Percentiles rank a stretch among this genome's conserved stretches.
Conservation (phyloP, 64 coral and sea anemone genomes). For the Hydrozoanthus tunicans region DNA sequence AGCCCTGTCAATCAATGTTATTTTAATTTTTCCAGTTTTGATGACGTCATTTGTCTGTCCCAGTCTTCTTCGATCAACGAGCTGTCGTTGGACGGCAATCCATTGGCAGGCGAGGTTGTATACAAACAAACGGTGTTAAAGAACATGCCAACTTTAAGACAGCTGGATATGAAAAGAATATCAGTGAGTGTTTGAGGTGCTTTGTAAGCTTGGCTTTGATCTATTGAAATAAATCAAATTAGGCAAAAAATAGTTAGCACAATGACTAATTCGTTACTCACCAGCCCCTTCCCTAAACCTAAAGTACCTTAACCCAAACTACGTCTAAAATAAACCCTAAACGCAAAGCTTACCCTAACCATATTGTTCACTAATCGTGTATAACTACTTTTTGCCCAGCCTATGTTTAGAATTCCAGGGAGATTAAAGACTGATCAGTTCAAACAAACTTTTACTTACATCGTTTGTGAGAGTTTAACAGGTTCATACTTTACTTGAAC, state of each 20-base stretch:
- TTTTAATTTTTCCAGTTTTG: conserved; percentile 63
- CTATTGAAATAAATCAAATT: neutral
- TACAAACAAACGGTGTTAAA: conserved; percentile 91
- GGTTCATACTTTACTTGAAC: too few relatives aligned
- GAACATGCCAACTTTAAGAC: conserved; percentile 61
- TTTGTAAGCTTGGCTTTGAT: neutral
- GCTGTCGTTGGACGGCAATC: conserved; percentile 90
- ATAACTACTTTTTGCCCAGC: too few relatives aligned
- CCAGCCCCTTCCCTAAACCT: neutral
- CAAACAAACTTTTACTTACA: too few relatives aligned
- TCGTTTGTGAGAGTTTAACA: too few relatives aligned
- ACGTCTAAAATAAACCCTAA: neutral
- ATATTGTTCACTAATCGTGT: too few relatives aligned
- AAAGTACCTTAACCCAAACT: neutral
- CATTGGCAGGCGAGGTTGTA: conserved; percentile 55
- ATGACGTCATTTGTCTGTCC: conserved; percentile 75
- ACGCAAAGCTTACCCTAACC: neutral
- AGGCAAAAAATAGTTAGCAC: neutral
- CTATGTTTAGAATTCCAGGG: too few relatives aligned
- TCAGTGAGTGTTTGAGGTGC: conserved; percentile 55
- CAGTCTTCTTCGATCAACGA: conserved; percentile 75
- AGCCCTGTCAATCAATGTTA: neutral
- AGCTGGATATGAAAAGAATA: conserved; percentile 96
- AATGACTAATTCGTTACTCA: neutral
- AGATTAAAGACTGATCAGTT: too few relatives aligned